phyloP scores from a whole-genome alignment of 2,113 vertebrate species.

The Microtus montanus region DNA sequence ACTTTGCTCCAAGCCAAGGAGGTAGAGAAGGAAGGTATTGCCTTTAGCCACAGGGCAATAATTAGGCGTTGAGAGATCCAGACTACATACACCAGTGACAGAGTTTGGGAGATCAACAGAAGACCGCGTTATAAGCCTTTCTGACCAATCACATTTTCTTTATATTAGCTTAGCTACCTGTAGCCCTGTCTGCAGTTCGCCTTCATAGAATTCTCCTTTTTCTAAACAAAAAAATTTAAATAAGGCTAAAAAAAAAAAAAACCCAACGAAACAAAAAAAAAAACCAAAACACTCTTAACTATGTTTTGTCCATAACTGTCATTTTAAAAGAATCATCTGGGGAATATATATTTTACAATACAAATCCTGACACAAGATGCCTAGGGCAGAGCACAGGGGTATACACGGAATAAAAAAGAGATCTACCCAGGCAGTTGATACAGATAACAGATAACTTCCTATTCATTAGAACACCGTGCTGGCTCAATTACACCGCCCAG shows the following conservation, averaged over 20 bases:
- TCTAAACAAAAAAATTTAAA: background rate
- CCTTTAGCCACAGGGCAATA: background rate
- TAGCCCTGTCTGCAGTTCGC: background rate
- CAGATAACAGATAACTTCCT: background rate
- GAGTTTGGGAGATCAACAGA: background rate
- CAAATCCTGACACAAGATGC: background rate
- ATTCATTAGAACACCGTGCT: background rate
- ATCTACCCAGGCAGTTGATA: background rate
- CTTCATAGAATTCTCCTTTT: background rate
- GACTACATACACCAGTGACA: background rate
- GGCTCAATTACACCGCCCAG: background rate
- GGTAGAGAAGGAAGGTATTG: background rate
- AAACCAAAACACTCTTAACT: background rate
- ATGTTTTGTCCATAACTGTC: background rate
- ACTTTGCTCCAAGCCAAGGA: background rate
- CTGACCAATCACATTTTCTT: background rate
- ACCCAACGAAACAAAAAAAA: too few relatives aligned
- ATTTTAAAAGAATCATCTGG: background rate
- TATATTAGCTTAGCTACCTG: background rate
- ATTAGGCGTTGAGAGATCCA: background rate
- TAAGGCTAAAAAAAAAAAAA: too few relatives aligned
- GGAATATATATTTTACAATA: background rate
- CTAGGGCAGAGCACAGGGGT: background rate
- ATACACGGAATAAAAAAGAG: background rate
- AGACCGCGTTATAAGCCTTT: background rate